Base-by-base conservation (phyloP, 2,113 vertebrate species). In the Maccullochella peelii region DNA sequence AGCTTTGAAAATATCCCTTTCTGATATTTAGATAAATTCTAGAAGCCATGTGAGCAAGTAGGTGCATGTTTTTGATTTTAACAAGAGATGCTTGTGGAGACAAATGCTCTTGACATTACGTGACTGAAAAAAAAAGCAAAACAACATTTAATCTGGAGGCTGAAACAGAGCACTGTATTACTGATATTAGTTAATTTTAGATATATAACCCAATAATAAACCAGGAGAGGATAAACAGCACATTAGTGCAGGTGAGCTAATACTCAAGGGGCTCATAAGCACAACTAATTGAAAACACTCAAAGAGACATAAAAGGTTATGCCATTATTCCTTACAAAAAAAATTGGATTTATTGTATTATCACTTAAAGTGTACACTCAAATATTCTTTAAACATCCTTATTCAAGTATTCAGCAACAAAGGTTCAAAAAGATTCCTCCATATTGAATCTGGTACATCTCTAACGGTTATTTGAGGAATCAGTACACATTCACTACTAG, bases 21-120 rank as follows among this genome's bases (percentile, higher is more conserved):
- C 61, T 67, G 47, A 68, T 38, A 27, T 69, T 49, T 42, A 1
- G 20, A 42, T 66, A 6, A 16, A 11, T 42, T 49, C 4, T 47
- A 20, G 2, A 79, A 33, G 55, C 63, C 30, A 30, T 21, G n/a
- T 67, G 58, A 49, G 49, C 55, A 12, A 49, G 38, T 16, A 58
- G 61, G 21, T 20, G 30, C 20, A 30, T 7, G 21, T 54, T 33
- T 86, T 77, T 30, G 23, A 57, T 76, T 81, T 85, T 54, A 68
- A 47, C 49, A 49, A 36, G 54, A 66, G 63, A 69, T 5, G 6
- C 74, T 58, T 8, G 44, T 54, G 58, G 7, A 25, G 23, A 77
- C 16, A 62, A 67, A 61, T 11, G 76, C 79, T 73, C 57, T 47
- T 79, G 62, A 82, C 74, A 71, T 88, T 76, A 73, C 40, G 0